phyloP scores from a whole-genome alignment of 2,888 invertebrate genomes.

The Tridacna crocea region DNA sequence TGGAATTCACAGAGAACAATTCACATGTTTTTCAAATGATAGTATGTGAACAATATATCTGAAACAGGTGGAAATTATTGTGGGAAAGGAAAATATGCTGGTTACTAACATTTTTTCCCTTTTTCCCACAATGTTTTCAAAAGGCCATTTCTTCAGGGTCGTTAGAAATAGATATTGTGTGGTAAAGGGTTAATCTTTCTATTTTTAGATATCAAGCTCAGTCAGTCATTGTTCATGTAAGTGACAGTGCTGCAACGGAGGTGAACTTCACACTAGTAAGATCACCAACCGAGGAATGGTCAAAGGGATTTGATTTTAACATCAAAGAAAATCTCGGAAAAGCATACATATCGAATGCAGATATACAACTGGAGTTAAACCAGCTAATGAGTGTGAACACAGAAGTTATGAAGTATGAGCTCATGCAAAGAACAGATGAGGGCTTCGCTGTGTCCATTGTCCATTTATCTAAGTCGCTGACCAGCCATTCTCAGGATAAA shows the following conservation, averaged over 20 bases:
- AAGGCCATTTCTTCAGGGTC: too few species aligned
- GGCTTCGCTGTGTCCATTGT: slow-evolving; percentile 67
- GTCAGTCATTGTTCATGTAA: slow-evolving; percentile 88
- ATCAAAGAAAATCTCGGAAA: slow-evolving; percentile 84
- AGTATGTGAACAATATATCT: too few species aligned
- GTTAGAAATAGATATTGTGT: too few species aligned
- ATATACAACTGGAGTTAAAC: slow-evolving; percentile 88
- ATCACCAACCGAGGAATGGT: slow-evolving; percentile 89
- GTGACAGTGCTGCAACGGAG: slow-evolving; percentile 86
- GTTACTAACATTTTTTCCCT: too few species aligned
- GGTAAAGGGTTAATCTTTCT: too few species aligned
- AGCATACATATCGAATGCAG: slow-evolving; percentile 88
- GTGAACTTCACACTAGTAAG: slow-evolving; percentile 91
- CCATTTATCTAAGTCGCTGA: slow-evolving; percentile 67
- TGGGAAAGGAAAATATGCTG: too few species aligned
- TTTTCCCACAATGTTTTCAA: too few species aligned
- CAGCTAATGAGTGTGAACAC: slow-evolving; percentile 89
- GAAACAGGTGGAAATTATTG: too few species aligned
- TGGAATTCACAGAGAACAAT: too few species aligned
- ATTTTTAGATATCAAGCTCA: slow-evolving; percentile 83
- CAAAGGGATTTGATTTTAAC: slow-evolving; percentile 83
- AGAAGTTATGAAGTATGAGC: slow-evolving; percentile 86
- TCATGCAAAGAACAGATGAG: slow-evolving; percentile 56
- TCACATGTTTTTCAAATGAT: too few species aligned
- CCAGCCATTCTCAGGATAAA: slow-evolving; percentile 85